These are phyloP conservation scores for Tiliacea citrago DNA, from an alignment of 2,888 invertebrate species.

Conservation along the genomic window DNA sequence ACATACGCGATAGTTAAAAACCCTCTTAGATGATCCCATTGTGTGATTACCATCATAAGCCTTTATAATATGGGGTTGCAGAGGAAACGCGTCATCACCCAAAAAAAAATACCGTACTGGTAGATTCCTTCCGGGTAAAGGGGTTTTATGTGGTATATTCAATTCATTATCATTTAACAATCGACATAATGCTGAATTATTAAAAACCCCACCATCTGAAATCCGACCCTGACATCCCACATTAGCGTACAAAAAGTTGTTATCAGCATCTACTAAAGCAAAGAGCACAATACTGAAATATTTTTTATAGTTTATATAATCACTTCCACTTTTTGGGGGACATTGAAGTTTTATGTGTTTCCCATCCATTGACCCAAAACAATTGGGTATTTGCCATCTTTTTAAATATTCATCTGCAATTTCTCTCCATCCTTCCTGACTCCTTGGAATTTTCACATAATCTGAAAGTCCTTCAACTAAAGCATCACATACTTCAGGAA, in stretches of 20 bases:
- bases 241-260: conserved; percentile 71
- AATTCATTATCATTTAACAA: conserved; percentile 53
- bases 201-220: conserved; percentile 63
- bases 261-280: conserved; percentile 75
- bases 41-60: conserved; percentile 62
- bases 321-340: conserved; percentile 13
- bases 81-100: conserved; percentile 55
- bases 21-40: conserved; percentile 52
- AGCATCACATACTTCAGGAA: conserved; percentile 44
- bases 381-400: conserved; percentile 4
- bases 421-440: not conserved
- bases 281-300: conserved; percentile 73
- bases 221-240: conserved; percentile 61
- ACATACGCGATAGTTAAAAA: conserved; percentile 60
- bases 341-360: not conserved
- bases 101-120: conserved; percentile 56
- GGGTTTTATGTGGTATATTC: conserved; percentile 57
- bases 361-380: conserved; percentile 4
- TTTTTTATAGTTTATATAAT: conserved; percentile 4
- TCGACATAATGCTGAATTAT: conserved; percentile 54
- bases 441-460: no score
- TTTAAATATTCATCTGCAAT: conserved; percentile 11
- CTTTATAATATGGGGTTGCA: conserved; percentile 58
- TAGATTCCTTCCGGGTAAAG: conserved; percentile 55
- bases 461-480: no score